These are phyloP conservation scores for Semaprochilodus insignis DNA, from an alignment of 2,797 vertebrate species.

Conservation along the genomic window DNA sequence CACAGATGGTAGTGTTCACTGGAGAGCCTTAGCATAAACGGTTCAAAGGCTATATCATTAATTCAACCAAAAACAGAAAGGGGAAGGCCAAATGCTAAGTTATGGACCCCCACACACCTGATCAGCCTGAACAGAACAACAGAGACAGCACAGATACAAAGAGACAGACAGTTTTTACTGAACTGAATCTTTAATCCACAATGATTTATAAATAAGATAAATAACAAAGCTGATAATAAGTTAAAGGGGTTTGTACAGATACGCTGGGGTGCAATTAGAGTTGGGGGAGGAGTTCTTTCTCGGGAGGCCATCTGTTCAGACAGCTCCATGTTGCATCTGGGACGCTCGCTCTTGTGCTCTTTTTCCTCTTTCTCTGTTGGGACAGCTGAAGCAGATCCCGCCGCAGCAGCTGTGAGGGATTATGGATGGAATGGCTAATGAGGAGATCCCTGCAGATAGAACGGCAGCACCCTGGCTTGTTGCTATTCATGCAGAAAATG, in stretches of 20 bases:
- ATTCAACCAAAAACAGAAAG: conserved; percentile 31
- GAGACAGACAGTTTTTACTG: background rate
- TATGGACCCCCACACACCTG: background rate
- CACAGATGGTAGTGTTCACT: conserved; percentile 31
- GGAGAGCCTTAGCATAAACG: conserved; percentile 13
- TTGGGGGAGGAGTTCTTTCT: conserved; percentile 49
- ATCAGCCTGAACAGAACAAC: background rate
- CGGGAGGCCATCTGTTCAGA: conserved; percentile 74
- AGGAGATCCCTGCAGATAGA: conserved; percentile 55
- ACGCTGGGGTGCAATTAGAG: conserved; percentile 11
- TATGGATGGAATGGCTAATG: conserved; percentile 73
- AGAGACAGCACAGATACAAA: background rate
- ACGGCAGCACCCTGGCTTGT: conserved; percentile 53
- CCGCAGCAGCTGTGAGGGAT: conserved; percentile 75
- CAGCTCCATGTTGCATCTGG: conserved; percentile 50
- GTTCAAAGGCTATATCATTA: conserved; percentile 30
- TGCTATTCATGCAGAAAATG: conserved; percentile 47
- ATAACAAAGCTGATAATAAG: conserved; percentile 55
- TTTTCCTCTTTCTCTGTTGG: conserved; percentile 45
- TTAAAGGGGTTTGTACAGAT: conserved; percentile 52
- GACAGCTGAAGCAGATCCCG: conserved; percentile 77
- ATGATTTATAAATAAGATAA: conserved; percentile 59
- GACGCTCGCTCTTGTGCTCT: conserved; percentile 24
- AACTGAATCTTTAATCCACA: conserved; percentile 46
- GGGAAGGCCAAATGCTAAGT: background rate